Evolutionary conservation across 2,113 vertebrate species (phyloP), one percentile per base, ranked within the genome.

Genomic region (Hiodon alosoides): DNA sequence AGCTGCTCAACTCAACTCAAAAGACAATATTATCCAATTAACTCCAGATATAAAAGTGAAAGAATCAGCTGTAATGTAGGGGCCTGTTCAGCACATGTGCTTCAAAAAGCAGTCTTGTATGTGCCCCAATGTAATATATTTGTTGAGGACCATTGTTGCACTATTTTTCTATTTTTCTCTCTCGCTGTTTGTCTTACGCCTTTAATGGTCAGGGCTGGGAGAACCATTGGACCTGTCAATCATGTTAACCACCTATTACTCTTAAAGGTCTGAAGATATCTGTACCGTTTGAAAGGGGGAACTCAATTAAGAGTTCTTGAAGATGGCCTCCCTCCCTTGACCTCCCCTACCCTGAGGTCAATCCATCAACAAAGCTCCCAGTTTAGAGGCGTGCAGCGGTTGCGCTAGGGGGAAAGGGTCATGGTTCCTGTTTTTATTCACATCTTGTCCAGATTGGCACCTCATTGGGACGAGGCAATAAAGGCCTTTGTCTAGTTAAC

Each of bases 271-370:
- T 81, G 66, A 72, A 77, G 77, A 82, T 75, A 79, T 80, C 80
- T 84, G 77, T 80, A 76, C 77, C 78, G 70, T 75, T 78, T 88
- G 79, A 83, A 84, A 79, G 73, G 71, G 31, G 78, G 82, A 82
- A 81, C 84, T 90, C 88, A 89, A 90, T 91, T 90, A 90, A 86
- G 79, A 80, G 82, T 85, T 79, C 82, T 87, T 78, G 73, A 86
- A 86, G 72, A 77, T 54, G 57, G 31, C 31, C 31, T 64, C 57
- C 65, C 65, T 57, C 46, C 81, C 83, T 84, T 66, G 60, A 86
- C 86, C 83, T 85, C 77, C 80, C 61, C 81, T 77, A 76, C 87
- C 72, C 70, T 72, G 3, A 3, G 80, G 81, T 84, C 85, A 83
- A 67, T 74, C 78, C 78, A 75, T n/a, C 73, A 72, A 80, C 82